Conservation (phyloP, 2,797 vertebrate genomes). For the Chelon auratus region DNA sequence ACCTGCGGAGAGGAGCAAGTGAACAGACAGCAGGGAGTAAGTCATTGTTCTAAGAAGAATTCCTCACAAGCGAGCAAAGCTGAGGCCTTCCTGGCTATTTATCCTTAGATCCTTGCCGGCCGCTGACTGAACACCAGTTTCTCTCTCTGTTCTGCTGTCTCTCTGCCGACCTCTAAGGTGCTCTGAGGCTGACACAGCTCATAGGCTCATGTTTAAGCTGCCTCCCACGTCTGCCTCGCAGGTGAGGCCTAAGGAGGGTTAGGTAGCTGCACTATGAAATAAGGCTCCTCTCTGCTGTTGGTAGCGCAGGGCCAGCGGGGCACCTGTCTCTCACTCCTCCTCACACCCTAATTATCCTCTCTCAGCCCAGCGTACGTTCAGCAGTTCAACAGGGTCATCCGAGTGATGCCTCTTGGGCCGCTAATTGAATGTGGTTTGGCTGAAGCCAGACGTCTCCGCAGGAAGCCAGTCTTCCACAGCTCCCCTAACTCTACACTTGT, state of each 20-base stretch:
- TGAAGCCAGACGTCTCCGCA: slow-evolving; percentile 53
- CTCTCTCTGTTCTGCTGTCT: slow-evolving; percentile 49
- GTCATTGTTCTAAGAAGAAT: slow-evolving; percentile 26
- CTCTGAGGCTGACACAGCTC: slow-evolving; percentile 58
- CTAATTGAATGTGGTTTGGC: slow-evolving; percentile 83
- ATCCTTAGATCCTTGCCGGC: slow-evolving; percentile 55
- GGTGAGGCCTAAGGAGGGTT: slow-evolving; percentile 75
- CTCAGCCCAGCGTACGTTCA: slow-evolving; percentile 66
- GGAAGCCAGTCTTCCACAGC: slow-evolving; percentile 64
- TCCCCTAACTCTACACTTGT: slow-evolving; percentile 48
- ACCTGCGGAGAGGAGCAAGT: slow-evolving; percentile 77
- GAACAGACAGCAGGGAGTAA: slow-evolving; percentile 23
- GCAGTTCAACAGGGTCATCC: slow-evolving; percentile 79
- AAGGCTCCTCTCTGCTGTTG: slow-evolving; percentile 57
- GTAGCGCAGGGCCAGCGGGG: slow-evolving; percentile 63
- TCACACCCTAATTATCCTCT: slow-evolving; percentile 83
- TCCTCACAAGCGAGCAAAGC: slow-evolving; percentile 20
- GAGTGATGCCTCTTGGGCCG: slow-evolving; percentile 70
- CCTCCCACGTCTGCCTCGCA: slow-evolving; percentile 76
- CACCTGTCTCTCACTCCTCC: slow-evolving; percentile 77
- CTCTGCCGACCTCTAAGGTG: slow-evolving; percentile 59
- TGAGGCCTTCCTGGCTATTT: slow-evolving; percentile 33
- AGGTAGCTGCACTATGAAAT: slow-evolving; percentile 64
- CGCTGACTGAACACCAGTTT: slow-evolving; percentile 38
- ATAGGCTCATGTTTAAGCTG: slow-evolving; percentile 75